These are phyloP conservation scores for Caenorhabditis becei DNA, from an alignment of 2,888 invertebrate genomes.

Conservation along the genomic window DNA sequence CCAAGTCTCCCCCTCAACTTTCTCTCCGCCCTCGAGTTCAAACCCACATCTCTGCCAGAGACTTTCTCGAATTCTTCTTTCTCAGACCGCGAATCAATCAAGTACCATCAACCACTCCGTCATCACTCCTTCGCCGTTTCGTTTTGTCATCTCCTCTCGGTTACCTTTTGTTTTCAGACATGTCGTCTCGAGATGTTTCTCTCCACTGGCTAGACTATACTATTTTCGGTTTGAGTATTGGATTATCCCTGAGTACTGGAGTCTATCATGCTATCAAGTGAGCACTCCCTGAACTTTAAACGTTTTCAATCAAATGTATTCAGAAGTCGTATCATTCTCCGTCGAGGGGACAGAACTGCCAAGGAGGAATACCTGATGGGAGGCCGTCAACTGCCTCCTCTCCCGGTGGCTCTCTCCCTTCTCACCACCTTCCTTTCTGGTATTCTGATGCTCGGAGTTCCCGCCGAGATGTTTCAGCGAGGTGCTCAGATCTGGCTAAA, in stretches of 20 bases:
- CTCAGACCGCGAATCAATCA: constrained; percentile 32
- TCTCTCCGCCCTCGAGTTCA: constrained; percentile 18
- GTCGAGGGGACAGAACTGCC: constrained; percentile 61
- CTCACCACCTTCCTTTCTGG: constrained; percentile 77
- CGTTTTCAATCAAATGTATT: no score
- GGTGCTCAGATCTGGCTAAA: constrained; percentile 78
- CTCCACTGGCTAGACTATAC: constrained; percentile 73
- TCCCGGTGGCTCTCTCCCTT: constrained; percentile 75
- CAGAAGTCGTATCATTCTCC: constrained; percentile 66
- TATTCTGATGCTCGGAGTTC: constrained; percentile 77
- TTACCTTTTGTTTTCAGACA: constrained; percentile 35
- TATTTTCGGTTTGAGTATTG: constrained; percentile 70
- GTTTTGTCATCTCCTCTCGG: constrained; percentile 23
- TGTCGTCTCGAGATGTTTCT: constrained; percentile 35
- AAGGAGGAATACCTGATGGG: constrained; percentile 78
- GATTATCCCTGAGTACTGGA: constrained; percentile 75
- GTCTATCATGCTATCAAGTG: constrained; percentile 76
- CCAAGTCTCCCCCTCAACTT: not conserved
- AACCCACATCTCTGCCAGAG: constrained; percentile 1
- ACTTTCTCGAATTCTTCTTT: constrained; percentile 18
- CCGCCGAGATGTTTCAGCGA: constrained; percentile 77
- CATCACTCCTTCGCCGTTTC: constrained; percentile 31
- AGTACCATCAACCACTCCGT: constrained; percentile 38
- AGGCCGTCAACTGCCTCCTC: constrained; percentile 73
- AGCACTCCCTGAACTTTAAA: no score